Evolutionary conservation across 2,888 invertebrate genomes (phyloP).

Genomic region (Drosophila kuntzei): DNA sequence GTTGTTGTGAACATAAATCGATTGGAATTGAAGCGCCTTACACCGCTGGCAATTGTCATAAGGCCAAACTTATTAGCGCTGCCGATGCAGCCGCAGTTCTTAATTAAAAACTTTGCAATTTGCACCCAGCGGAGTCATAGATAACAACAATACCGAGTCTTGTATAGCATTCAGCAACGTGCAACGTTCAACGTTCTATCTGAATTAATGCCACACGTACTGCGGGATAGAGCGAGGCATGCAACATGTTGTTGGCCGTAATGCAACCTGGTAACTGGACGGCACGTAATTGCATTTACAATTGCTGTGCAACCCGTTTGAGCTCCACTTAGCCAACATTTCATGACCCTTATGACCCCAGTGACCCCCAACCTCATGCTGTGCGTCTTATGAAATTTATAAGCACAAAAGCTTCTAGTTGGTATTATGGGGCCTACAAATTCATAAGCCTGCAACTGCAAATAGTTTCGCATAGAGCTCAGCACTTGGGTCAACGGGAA

Average conservation of each 20-base stretch:
- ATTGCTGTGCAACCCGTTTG: conserved; percentile 38
- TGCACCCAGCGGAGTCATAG: conserved; percentile 45
- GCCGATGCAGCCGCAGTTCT: conserved; percentile 44
- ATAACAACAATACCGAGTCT: conserved; percentile 35
- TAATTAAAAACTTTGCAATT: conserved; percentile 65
- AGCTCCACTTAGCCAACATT: conserved; percentile 14
- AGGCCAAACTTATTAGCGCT: conserved; percentile 29
- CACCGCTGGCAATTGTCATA: conserved; percentile 20
- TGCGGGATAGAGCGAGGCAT: background rate
- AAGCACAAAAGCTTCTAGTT: conserved; percentile 17
- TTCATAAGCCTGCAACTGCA: conserved; percentile 13
- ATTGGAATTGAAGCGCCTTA: background rate
- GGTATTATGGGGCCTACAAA: conserved; percentile 27
- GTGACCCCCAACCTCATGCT: background rate
- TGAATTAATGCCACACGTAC: conserved; percentile 46
- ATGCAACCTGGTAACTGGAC: conserved; percentile 55
- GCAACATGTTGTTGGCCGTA: conserved; percentile 62
- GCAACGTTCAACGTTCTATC: conserved; percentile 2
- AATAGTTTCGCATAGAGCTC: background rate
- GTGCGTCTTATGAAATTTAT: conserved; percentile 11
- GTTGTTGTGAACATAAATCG: conserved; percentile 6
- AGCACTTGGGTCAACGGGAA: background rate
- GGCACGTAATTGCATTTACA: conserved; percentile 68
- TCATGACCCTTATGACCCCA: conserved; percentile 8
- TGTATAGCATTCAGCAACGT: conserved; percentile 6